These are phyloP conservation scores for Mus pahari DNA, from an alignment of 2,113 vertebrate species.

Conservation along the genomic window DNA sequence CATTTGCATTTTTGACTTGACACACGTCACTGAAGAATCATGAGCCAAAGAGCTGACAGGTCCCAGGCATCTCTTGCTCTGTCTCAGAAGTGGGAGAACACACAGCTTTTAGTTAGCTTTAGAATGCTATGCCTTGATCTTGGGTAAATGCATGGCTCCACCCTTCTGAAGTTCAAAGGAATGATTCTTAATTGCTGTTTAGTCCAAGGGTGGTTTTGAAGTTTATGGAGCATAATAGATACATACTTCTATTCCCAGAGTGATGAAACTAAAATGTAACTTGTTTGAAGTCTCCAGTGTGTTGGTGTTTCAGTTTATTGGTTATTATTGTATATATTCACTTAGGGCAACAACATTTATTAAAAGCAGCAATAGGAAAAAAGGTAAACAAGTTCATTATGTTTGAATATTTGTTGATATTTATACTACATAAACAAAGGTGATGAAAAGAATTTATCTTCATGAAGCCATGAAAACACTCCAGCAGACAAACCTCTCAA, in stretches of 20 bases:
- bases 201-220: slow-evolving; percentile 67
- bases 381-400: neutral
- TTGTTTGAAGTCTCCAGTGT: slow-evolving; percentile 60
- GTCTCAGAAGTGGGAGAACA: slow-evolving; percentile 29
- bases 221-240: slow-evolving; percentile 60
- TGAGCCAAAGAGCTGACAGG: neutral
- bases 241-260: slow-evolving; percentile 24
- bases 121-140: slow-evolving; percentile 53
- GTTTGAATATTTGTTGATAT: slow-evolving; percentile 19
- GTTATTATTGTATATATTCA: slow-evolving; percentile 46
- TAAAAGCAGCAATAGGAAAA: slow-evolving; percentile 46
- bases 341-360: slow-evolving; percentile 23
- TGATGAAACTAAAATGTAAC: slow-evolving; percentile 49
- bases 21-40: neutral
- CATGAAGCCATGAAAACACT: neutral
- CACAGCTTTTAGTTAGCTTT: slow-evolving; percentile 16
- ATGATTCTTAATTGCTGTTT: slow-evolving; percentile 70
- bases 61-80: neutral
- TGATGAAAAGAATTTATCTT: neutral
- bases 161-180: slow-evolving; percentile 67
- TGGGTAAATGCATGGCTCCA: slow-evolving; percentile 31
- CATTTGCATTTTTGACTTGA: slow-evolving; percentile 21
- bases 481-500: neutral
- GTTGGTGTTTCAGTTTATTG: slow-evolving; percentile 59
- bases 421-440: neutral